Evolutionary conservation across 2,888 invertebrate genomes (phyloP).

Genomic region (Eupithecia vulgata): DNA sequence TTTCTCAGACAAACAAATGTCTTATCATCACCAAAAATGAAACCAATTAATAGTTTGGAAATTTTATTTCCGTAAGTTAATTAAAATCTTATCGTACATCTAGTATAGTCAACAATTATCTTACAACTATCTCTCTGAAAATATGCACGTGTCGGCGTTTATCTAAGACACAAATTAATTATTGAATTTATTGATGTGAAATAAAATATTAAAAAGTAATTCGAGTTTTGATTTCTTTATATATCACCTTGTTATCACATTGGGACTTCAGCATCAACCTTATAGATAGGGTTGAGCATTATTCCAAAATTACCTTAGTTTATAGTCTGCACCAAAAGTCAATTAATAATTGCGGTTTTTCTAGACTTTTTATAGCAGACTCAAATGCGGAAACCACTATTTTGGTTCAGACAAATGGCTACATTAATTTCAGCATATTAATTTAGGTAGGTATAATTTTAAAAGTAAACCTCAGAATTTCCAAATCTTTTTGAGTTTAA

Average conservation of each 20-base stretch:
- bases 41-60: constrained; percentile 39
- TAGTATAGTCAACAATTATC: background rate
- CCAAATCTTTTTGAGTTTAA: too few relatives aligned
- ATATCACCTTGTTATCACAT: background rate
- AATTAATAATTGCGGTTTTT: too few relatives aligned
- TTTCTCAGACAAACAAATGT: background rate
- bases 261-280: background rate
- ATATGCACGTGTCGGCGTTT: constrained; percentile 10
- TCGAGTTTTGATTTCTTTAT: constrained; percentile 24
- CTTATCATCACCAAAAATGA: background rate
- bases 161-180: background rate
- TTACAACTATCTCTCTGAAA: constrained; percentile 2
- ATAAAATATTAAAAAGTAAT: constrained; percentile 15
- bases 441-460: too few relatives aligned
- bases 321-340: too few relatives aligned
- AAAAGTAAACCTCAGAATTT: too few relatives aligned
- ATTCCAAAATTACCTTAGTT: too few relatives aligned
- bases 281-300: too few relatives aligned
- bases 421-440: too few relatives aligned
- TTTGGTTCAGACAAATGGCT: too few relatives aligned
- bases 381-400: too few relatives aligned
- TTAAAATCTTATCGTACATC: background rate
- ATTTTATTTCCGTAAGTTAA: constrained; percentile 23
- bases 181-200: constrained; percentile 15
- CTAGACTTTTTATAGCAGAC: too few relatives aligned